Conservation (phyloP, 2,888 invertebrate species). For the Drosophila longiperda region DNA sequence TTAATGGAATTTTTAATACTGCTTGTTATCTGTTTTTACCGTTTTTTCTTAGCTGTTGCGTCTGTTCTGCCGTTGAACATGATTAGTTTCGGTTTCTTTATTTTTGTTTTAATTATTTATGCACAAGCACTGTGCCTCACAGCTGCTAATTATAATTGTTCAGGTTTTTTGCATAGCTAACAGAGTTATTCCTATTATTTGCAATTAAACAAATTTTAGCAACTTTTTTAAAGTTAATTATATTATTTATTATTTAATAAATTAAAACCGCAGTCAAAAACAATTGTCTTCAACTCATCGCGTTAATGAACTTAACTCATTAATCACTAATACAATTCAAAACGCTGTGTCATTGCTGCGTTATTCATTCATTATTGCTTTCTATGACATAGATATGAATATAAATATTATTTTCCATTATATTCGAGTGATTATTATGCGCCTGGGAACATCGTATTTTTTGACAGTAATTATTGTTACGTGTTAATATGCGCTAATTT, state of each 20-base stretch:
- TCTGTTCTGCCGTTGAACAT: slow-evolving; percentile 67
- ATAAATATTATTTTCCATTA: not conserved
- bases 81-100: slow-evolving; percentile 22
- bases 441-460: slow-evolving; percentile 26
- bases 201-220: not conserved
- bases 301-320: not conserved
- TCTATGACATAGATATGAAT: slow-evolving; percentile 40
- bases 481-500: slow-evolving; percentile 51
- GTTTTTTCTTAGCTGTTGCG: slow-evolving; percentile 64
- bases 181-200: not conserved
- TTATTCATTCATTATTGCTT: slow-evolving; percentile 33
- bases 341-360: slow-evolving; percentile 29
- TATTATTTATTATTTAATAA: not conserved
- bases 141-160: slow-evolving; percentile 18
- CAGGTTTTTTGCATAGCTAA: slow-evolving; percentile 16
- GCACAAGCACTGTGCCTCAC: slow-evolving; percentile 11
- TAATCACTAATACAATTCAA: slow-evolving; percentile 40
- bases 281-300: slow-evolving; percentile 2
- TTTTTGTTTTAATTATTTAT: slow-evolving; percentile 20
- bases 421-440: slow-evolving; percentile 48
- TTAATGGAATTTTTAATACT: not conserved
- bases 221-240: slow-evolving; percentile 6
- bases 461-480: slow-evolving; percentile 57
- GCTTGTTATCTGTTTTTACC: slow-evolving; percentile 52
- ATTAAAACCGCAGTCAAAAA: slow-evolving; percentile 1